Conservation (phyloP, 2,113 vertebrate species). For the Anoura caudifer region DNA sequence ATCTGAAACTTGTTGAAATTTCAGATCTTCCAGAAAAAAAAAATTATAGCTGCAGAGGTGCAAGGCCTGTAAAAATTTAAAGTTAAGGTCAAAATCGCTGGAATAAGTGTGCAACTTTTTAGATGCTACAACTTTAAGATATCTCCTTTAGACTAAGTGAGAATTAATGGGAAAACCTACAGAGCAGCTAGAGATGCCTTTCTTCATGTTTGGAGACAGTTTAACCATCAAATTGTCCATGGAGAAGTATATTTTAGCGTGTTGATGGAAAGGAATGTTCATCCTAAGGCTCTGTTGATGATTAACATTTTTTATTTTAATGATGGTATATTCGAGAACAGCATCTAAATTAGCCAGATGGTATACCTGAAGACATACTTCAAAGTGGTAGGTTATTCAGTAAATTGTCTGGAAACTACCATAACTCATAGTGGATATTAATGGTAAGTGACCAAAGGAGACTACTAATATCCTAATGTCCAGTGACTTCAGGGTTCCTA, state of each 20-base stretch:
- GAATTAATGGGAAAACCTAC: not conserved
- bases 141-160: not conserved
- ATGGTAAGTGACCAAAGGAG: not conserved
- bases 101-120: not conserved
- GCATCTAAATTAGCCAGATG: not conserved
- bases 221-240: slow-evolving; percentile 8
- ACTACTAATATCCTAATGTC: not conserved
- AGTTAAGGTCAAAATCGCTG: not conserved
- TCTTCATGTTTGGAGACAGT: not conserved
- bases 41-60: not conserved
- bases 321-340: not conserved
- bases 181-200: not conserved
- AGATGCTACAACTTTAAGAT: not conserved
- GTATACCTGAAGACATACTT: not conserved
- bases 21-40: not conserved
- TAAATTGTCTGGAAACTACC: not conserved
- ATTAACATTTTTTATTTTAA: not conserved
- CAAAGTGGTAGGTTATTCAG: not conserved
- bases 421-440: not conserved
- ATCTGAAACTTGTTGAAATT: slow-evolving; percentile 8
- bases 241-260: slow-evolving; percentile 6
- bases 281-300: not conserved
- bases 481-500: not conserved
- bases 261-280: not conserved
- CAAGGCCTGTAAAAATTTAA: not conserved